Evolutionary conservation across 2,888 invertebrate species (phyloP).

Genomic region (Merodon equestris): DNA sequence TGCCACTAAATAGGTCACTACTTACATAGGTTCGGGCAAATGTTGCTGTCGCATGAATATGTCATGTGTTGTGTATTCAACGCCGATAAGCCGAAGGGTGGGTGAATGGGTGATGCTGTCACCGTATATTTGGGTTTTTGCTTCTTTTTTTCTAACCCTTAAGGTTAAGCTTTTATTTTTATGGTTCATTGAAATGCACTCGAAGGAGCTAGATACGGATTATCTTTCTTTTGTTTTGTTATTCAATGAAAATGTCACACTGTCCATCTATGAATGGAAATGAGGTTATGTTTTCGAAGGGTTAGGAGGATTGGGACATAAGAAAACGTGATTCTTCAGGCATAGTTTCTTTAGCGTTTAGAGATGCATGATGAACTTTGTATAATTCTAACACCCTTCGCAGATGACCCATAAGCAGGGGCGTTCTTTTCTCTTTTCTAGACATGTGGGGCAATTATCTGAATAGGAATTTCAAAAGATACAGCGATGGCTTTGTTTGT

Average conservation of each 20-base stretch:
- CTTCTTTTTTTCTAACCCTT: neutral
- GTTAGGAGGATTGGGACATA: neutral
- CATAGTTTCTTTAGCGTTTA: slow-evolving; percentile 6
- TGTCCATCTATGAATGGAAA: slow-evolving; percentile 22
- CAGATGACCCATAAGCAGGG: neutral
- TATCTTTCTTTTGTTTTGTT: neutral
- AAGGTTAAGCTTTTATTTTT: slow-evolving; percentile 27
- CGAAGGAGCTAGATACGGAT: neutral
- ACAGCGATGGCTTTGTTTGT: too few relatives aligned
- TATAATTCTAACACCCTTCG: slow-evolving; percentile 12
- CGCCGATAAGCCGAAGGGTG: neutral
- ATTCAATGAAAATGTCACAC: slow-evolving; percentile 15
- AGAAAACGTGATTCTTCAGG: slow-evolving; percentile 9
- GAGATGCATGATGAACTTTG: slow-evolving; percentile 5
- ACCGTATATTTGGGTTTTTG: neutral
- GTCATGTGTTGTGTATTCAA: neutral
- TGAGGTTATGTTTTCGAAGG: slow-evolving; percentile 18
- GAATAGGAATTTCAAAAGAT: neutral
- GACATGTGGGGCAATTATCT: slow-evolving; percentile 9
- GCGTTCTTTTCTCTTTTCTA: neutral
- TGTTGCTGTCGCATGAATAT: slow-evolving; percentile 4
- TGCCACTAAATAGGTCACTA: slow-evolving; percentile 38
- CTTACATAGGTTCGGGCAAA: slow-evolving; percentile 12
- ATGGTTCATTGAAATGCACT: slow-evolving; percentile 16
- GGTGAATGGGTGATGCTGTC: slow-evolving; percentile 3